Evolutionary conservation across 2,113 vertebrate species (phyloP).

Genomic region (Mesitornis unicolor): DNA sequence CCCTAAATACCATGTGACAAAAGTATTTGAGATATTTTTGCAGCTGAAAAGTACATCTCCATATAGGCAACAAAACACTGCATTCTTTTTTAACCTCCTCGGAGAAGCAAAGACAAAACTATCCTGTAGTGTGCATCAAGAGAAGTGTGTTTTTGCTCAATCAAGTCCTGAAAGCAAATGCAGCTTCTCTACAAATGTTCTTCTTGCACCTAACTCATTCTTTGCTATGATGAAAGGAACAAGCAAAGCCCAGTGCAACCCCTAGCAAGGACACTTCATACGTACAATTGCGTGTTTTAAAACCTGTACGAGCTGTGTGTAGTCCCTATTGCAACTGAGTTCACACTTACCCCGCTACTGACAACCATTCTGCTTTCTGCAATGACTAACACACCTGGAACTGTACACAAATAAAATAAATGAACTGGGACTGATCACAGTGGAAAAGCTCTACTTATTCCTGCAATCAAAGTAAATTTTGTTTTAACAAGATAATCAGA

Average conservation of each 20-base stretch:
- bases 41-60: not conserved
- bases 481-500: not conserved
- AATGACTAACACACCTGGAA: not conserved
- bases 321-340: not conserved
- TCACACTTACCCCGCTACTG: not conserved
- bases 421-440: not conserved
- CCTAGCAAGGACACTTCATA: not conserved
- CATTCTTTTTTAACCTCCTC: not conserved
- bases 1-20: not conserved
- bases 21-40: not conserved
- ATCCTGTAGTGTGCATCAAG: not conserved
- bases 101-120: not conserved
- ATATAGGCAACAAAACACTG: not conserved
- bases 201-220: not conserved
- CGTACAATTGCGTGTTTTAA: not conserved
- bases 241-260: not conserved
- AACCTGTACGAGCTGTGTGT: not conserved
- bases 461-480: not conserved
- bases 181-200: not conserved
- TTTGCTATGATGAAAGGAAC: not conserved
- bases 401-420: not conserved
- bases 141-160: fast-evolving
- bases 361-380: not conserved
- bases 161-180: not conserved
- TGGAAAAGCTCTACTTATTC: not conserved